Percentiles rank a stretch among this genome's conserved stretches.
These are phyloP conservation scores for Riptortus pedestris DNA, from an alignment of 1,140 invertebrate genomes.

Conservation along the genomic window DNA sequence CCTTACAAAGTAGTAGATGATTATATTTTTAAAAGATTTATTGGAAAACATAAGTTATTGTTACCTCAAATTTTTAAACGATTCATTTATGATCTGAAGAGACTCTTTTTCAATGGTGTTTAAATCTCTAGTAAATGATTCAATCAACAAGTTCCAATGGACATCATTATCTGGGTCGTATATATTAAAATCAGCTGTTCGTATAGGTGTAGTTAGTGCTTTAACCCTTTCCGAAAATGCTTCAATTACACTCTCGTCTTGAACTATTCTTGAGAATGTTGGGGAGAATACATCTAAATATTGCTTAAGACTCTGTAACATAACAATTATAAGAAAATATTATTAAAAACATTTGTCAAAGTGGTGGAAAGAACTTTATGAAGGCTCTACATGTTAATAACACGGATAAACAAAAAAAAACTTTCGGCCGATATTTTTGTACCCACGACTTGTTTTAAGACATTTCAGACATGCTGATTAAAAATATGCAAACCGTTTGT, in stretches of 20 bases:
- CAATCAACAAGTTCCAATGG: conserved; percentile 72
- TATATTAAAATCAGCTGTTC: conserved; percentile 67
- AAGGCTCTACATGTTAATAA: no score
- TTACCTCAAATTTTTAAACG: conserved; percentile 61
- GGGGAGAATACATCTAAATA: conserved; percentile 81
- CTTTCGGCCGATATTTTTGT: no score
- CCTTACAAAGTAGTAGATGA: no score
- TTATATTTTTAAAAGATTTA: no score
- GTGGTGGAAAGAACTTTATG: conserved; percentile 12
- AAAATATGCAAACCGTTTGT: no score
- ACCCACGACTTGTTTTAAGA: no score
- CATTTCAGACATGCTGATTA: no score
- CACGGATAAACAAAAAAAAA: no score
- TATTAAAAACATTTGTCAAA: conserved; percentile 17
- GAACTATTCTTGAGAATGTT: conserved; percentile 73
- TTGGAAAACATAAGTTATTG: no score
- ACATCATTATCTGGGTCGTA: conserved; percentile 62
- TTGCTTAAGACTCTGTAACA: conserved; percentile 56
- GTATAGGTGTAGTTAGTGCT: conserved; percentile 58
- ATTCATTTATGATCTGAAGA: conserved; percentile 72
- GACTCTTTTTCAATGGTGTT: conserved; percentile 66
- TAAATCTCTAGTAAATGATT: conserved; percentile 63
- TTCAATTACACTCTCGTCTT: conserved; percentile 73
- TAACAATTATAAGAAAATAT: background rate
- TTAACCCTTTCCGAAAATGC: conserved; percentile 62